Percentiles rank a stretch among this genome's conserved stretches.
phyloP scores from a whole-genome alignment of 2,797 vertebrate species.

The Cyclopterus lumpus region DNA sequence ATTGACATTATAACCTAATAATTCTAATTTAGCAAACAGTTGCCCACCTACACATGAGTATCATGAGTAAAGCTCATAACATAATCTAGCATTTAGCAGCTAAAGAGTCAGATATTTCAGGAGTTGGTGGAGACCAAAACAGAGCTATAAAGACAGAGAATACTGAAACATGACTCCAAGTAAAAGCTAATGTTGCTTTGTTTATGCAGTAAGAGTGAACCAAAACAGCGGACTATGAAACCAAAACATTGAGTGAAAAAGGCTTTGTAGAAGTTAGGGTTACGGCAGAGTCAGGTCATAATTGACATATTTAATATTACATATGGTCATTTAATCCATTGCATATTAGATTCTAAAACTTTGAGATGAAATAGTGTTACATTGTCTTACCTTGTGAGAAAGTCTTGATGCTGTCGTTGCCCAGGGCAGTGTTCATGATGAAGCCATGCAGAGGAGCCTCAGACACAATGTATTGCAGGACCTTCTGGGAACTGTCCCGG shows the following conservation, averaged over 20 bases:
- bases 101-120: background rate
- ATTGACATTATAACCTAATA: background rate
- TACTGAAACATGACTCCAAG: too few relatives aligned
- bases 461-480: conserved; percentile 85
- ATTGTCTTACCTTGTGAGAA: conserved; percentile 89
- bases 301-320: background rate
- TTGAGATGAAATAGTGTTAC: background rate
- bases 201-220: background rate
- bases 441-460: conserved; percentile 86
- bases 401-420: conserved; percentile 83
- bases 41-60: too few relatives aligned
- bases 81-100: background rate
- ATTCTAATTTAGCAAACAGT: background rate
- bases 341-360: background rate
- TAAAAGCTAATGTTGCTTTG: too few relatives aligned
- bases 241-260: background rate
- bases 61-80: too few relatives aligned
- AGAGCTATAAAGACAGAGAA: too few relatives aligned
- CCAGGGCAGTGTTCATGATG: conserved; percentile 84
- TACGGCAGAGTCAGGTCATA: background rate
- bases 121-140: too few relatives aligned
- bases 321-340: background rate
- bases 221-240: background rate
- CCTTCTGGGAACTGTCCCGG: conserved; percentile 83
- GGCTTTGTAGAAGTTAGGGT: background rate